Evolutionary conservation across 64 coral and sea anemone genomes (phyloP).

Genomic region (Stichodactyla mertensii): DNA sequence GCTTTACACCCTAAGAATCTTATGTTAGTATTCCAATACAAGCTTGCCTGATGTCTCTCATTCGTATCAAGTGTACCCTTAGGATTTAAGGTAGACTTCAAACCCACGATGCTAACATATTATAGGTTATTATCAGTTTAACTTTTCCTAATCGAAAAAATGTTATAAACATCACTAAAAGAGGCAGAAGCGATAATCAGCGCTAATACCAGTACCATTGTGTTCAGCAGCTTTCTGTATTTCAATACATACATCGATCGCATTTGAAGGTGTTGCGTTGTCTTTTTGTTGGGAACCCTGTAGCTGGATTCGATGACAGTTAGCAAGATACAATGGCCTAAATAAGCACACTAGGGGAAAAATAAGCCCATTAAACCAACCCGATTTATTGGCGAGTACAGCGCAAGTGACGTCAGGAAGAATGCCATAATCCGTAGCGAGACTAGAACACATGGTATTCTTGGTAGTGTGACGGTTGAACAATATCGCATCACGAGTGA

Average conservation of each 20-base stretch:
- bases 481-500: neutral
- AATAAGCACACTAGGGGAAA: neutral
- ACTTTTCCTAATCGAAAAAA: too few species aligned
- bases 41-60: too few species aligned
- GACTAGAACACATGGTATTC: neutral
- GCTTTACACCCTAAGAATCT: too few species aligned
- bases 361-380: neutral
- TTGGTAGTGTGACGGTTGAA: neutral
- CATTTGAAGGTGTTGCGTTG: neutral
- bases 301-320: neutral
- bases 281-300: neutral
- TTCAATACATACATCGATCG: neutral
- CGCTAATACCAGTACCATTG: neutral
- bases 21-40: too few species aligned
- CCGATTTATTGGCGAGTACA: neutral
- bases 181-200: neutral
- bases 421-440: neutral
- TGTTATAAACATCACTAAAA: neutral
- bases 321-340: neutral
- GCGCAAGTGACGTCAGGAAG: neutral
- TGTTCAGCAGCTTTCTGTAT: conserved; percentile 4
- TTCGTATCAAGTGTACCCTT: too few species aligned
- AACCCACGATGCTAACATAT: too few species aligned
- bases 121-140: too few species aligned
- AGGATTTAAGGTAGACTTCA: too few species aligned